A percentile compares a stretch with the other conserved stretches of the same genome.
Conservation (phyloP, 1,140 invertebrate species). For the Heliconius congener region DNA sequence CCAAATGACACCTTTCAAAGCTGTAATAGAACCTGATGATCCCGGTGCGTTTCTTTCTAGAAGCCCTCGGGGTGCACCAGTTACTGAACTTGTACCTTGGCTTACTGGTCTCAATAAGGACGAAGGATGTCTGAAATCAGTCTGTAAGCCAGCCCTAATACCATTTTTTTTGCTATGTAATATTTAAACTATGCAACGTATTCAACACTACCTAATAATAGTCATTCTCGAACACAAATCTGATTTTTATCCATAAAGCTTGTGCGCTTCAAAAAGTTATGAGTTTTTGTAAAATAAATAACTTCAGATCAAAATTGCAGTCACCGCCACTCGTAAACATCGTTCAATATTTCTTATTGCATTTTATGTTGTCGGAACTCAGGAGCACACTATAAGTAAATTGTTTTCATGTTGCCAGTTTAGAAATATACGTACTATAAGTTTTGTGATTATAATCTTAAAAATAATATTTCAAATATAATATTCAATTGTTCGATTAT, state of each 20-base stretch:
- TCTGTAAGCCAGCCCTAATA: constrained; percentile 76
- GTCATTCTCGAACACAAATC: background rate
- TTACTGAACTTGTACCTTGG: constrained; percentile 83
- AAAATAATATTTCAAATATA: too few species aligned
- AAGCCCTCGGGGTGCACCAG: constrained; percentile 81
- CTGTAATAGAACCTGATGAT: constrained; percentile 85
- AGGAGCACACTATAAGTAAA: too few species aligned
- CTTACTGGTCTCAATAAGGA: constrained; percentile 85
- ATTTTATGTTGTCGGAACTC: background rate
- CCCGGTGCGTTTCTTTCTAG: constrained; percentile 85
- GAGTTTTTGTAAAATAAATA: background rate
- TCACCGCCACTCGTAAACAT: background rate
- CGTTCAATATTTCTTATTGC: background rate
- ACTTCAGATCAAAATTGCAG: background rate
- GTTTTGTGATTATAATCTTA: too few species aligned
- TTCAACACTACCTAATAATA: background rate
- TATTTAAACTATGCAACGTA: background rate
- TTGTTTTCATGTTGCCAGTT: too few species aligned
- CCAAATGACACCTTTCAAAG: constrained; percentile 88
- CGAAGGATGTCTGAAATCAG: constrained; percentile 85
- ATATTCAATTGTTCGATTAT: too few species aligned
- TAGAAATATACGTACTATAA: too few species aligned
- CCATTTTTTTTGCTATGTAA: background rate
- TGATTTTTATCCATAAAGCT: background rate
- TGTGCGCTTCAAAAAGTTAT: background rate